phyloP scores from a whole-genome alignment of 2,113 vertebrate genomes.

The Prunella fulvescens region DNA sequence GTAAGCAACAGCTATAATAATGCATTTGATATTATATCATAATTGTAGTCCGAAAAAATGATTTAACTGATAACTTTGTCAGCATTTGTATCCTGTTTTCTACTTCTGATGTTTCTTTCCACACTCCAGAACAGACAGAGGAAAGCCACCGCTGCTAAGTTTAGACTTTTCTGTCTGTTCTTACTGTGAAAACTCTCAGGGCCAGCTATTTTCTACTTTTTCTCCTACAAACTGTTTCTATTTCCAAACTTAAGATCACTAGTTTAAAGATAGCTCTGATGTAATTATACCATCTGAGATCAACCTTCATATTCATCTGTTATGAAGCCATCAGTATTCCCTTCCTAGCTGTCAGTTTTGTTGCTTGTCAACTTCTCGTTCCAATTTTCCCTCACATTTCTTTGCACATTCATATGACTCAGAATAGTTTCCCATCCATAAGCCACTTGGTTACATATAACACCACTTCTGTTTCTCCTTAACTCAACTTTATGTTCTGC shows the following conservation, averaged over 20 bases:
- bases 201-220: slow-evolving; percentile 12
- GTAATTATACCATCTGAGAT: background rate
- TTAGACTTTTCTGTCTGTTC: slow-evolving; percentile 12
- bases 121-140: background rate
- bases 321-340: background rate
- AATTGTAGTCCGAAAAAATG: background rate
- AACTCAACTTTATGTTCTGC: background rate
- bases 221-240: slow-evolving; percentile 8
- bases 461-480: background rate
- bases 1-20: background rate
- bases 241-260: background rate
- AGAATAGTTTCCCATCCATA: background rate
- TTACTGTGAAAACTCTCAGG: slow-evolving; percentile 9
- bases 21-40: background rate
- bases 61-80: background rate
- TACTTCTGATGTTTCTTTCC: background rate
- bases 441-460: background rate
- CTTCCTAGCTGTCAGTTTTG: background rate
- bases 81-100: background rate
- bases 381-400: background rate
- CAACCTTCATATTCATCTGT: background rate
- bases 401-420: background rate
- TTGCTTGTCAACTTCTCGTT: background rate
- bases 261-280: slow-evolving; percentile 18
- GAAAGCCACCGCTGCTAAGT: background rate